phyloP scores from a whole-genome alignment of 2,797 vertebrate genomes.

The Pangasius krempfi region DNA sequence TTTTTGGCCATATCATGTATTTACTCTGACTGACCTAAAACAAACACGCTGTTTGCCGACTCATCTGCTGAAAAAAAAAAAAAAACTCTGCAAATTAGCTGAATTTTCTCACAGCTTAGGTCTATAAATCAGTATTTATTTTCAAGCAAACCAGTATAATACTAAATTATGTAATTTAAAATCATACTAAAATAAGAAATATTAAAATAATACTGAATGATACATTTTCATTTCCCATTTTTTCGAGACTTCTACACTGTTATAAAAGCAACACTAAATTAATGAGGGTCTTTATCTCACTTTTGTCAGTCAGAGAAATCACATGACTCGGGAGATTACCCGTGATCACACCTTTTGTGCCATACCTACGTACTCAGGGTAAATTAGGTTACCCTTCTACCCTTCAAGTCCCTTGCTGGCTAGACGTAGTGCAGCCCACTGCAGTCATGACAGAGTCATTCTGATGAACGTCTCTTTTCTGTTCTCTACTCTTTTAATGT shows the following conservation, averaged over 20 bases:
- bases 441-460: not conserved
- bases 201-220: no score
- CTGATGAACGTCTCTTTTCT: not conserved
- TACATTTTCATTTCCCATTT: not conserved
- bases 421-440: not conserved
- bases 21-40: not conserved
- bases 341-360: not conserved
- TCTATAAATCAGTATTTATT: not conserved
- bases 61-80: not conserved
- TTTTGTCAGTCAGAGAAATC: not conserved
- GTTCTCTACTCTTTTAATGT: not conserved
- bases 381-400: not conserved
- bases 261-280: not conserved
- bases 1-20: not conserved
- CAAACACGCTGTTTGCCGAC: not conserved
- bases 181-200: not conserved
- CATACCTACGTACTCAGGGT: not conserved
- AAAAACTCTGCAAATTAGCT: not conserved
- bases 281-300: not conserved
- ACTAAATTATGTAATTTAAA: no score
- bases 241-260: not conserved
- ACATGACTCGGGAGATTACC: not conserved
- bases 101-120: not conserved
- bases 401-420: not conserved
- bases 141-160: not conserved